phyloP scores from a whole-genome alignment of 1,140 invertebrate species.

The Oreohelix idahoensis region DNA sequence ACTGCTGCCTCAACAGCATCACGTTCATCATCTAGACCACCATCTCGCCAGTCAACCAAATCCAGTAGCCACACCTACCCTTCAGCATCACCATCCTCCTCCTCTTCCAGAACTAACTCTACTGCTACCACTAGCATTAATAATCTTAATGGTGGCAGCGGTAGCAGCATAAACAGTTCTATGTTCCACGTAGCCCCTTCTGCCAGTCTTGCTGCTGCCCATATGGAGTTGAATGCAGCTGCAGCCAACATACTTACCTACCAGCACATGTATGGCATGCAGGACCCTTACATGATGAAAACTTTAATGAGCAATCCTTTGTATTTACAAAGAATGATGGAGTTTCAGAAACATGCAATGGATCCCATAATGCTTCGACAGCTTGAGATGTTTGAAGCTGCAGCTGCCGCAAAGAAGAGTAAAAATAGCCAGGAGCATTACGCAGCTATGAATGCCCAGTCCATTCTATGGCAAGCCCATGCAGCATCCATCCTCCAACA shows the following conservation, averaged over 20 bases:
- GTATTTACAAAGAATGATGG: slow-evolving; percentile 34
- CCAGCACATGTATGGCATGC: slow-evolving; percentile 31
- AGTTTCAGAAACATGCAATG: slow-evolving; percentile 36
- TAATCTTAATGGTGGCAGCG: background rate
- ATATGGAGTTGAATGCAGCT: slow-evolving; percentile 27
- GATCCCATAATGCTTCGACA: slow-evolving; percentile 27
- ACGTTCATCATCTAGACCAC: slow-evolving; percentile 19
- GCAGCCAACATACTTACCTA: slow-evolving; percentile 21
- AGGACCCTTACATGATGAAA: slow-evolving; percentile 39
- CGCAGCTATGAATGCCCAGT: slow-evolving; percentile 26
- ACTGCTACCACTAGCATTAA: background rate
- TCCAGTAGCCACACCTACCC: background rate
- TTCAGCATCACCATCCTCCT: slow-evolving; percentile 17
- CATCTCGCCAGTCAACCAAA: slow-evolving; percentile 17
- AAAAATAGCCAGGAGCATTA: slow-evolving; percentile 10
- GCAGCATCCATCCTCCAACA: slow-evolving; percentile 32
- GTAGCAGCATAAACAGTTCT: background rate
- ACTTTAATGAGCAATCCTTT: slow-evolving; percentile 25
- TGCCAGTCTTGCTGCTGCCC: slow-evolving; percentile 17
- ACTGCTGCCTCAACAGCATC: background rate
- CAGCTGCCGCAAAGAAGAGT: slow-evolving; percentile 3
- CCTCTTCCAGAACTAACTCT: background rate
- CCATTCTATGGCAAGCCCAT: slow-evolving; percentile 19
- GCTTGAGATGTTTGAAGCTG: slow-evolving; percentile 27
- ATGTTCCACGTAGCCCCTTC: slow-evolving; percentile 32